These are phyloP conservation scores for Perognathus longimembris DNA, from an alignment of 2,113 vertebrate genomes.

Conservation along the genomic window DNA sequence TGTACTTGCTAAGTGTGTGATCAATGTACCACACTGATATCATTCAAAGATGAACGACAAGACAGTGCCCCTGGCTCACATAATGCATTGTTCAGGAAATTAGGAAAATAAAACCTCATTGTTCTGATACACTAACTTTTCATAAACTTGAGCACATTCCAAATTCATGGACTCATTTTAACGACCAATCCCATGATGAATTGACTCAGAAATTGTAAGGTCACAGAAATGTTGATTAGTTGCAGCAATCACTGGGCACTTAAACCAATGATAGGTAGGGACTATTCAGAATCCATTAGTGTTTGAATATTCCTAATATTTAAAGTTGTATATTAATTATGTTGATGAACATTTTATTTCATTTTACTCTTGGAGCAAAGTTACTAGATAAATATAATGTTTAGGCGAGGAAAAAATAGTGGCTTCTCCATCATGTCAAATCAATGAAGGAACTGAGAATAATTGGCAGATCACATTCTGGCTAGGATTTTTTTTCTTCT, in stretches of 20 bases:
- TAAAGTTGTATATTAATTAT: background rate
- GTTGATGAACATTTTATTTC: background rate
- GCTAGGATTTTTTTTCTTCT: too few relatives aligned
- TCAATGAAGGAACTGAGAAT: background rate
- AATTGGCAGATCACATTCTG: background rate
- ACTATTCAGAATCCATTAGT: background rate
- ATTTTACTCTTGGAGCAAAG: background rate
- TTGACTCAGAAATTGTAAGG: conserved; percentile 21
- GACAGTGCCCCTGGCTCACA: background rate
- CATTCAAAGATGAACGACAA: background rate
- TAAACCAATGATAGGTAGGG: background rate
- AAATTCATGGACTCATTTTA: conserved; percentile 25
- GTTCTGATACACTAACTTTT: background rate
- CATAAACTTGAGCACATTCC: background rate
- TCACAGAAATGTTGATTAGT: background rate
- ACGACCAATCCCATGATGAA: background rate
- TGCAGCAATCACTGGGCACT: background rate
- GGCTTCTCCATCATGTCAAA: background rate
- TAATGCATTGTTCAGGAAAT: background rate
- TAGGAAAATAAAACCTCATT: background rate
- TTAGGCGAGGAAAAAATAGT: background rate
- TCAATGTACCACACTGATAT: background rate
- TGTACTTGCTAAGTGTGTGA: background rate
- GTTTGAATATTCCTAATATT: background rate
- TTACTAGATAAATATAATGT: conserved; percentile 7